Percentiles rank a stretch among this genome's conserved stretches.
These are phyloP conservation scores for Conchocele bisecta DNA, from an alignment of 2,888 invertebrate species.

Conservation along the genomic window DNA sequence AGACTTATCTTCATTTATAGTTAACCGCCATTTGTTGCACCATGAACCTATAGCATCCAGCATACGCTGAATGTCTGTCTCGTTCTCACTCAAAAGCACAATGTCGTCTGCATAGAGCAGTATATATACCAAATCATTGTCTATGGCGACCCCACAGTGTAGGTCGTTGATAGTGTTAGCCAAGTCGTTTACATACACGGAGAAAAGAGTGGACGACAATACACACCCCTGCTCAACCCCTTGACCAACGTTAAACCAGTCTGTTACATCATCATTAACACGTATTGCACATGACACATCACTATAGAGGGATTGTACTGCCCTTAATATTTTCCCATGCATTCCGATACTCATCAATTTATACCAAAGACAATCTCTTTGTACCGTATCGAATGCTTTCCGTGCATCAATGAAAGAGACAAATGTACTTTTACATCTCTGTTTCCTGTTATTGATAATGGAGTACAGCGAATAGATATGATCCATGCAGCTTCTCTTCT, in stretches of 20 bases:
- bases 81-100: constrained; percentile 15
- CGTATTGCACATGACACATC: constrained; percentile 1
- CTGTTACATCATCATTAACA: constrained; percentile 13
- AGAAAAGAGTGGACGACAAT: constrained; percentile 26
- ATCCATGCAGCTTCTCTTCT: constrained; percentile 19
- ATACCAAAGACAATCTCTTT: constrained; percentile 24
- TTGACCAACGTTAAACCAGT: constrained; percentile 12
- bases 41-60: constrained; percentile 14
- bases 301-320: constrained; percentile 29
- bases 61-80: constrained; percentile 18
- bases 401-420: constrained; percentile 20
- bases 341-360: constrained; percentile 11
- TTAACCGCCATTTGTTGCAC: constrained; percentile 23
- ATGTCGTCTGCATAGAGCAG: constrained; percentile 42
- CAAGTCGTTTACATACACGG: constrained; percentile 34
- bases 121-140: neutral
- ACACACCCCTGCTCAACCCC: constrained; percentile 42
- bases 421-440: constrained; percentile 12
- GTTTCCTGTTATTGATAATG: constrained; percentile 22
- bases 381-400: constrained; percentile 39
- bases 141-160: constrained; percentile 12
- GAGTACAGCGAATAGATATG: constrained; percentile 24
- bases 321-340: constrained; percentile 27
- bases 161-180: constrained; percentile 9
- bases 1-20: constrained; percentile 21